Base-by-base conservation (phyloP, 2,113 vertebrate genomes). In the Macrotis lagotis region DNA sequence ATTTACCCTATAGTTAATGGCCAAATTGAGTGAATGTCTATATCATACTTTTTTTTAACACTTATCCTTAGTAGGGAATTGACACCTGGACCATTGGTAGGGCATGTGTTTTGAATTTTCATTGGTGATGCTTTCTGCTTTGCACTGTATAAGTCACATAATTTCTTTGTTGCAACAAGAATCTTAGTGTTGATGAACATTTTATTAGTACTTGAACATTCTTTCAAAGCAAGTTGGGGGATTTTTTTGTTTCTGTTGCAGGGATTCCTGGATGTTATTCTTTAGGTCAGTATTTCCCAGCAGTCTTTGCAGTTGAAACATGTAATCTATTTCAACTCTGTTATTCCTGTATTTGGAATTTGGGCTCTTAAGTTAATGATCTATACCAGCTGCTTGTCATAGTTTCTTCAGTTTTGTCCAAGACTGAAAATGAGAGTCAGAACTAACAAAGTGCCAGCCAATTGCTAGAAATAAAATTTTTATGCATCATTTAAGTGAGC, bases 331-430 rank as follows among this genome's bases (percentile, higher is more conserved):
- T 47, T 28, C 37, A 95, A 3, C 95, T 91, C 90, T 95, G 51
- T 95, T 94, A 94, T 66, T 83, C 92, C 90, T 44, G 52, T 48
- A 55, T 92, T 96, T 48, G 37, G 89, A 52, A 74, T 95, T 94
- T 93, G 48, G 7, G 37, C n/a, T 83, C 66, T 19, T 19, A 83
- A 22, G 31, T n/a, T n/a, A 74, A 74, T n/a, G 31, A 19, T 22
- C 59, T 16, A n/a, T 74, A 74, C 37, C 59, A 74, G 11, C 0
- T 74, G 16, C n/a, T 74, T 66, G 28, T 37, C 55, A 31, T 93
- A 51, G 48, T 90, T 95, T 92, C 28, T 94, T 90, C 22, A 93
- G 49, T 47, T 90, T 95, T 90, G 44, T 12, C 88, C 31, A 94
- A n/a, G 16, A 91, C 48, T 47, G 92, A 51, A 90, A 93, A 10